Base-by-base conservation (phyloP, 2,888 invertebrate species). In the Cinara cedri region DNA sequence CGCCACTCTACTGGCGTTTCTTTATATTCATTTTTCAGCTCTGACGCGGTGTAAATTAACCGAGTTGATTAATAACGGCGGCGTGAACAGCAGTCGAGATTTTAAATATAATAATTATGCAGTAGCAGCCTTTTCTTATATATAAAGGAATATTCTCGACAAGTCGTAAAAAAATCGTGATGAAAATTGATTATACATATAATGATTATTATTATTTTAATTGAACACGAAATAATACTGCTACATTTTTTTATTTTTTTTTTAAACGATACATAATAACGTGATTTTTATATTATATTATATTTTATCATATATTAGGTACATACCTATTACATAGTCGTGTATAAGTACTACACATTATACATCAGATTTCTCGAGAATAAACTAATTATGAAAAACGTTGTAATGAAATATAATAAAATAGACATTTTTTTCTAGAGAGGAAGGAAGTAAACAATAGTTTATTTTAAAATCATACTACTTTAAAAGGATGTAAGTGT, bases 111-210 rank as follows among this genome's bases (percentile, higher is more conserved):
- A 24, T 57, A 46, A 24, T 24, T n/a, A n/a, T 6, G 34, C 34
- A 6, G 34, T 34, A 24, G 42, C 24, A 13, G 57, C 24, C 57
- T 57, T 34, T 6, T 34, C 34, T n/a, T n/a, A n/a, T n/a, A n/a
- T n/a, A 34, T 55, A 71, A 71, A 71, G 44, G 72, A 57, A 72
- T 34, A 34, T 72, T 57, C 44, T 72, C 24, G 57, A 16, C 46
- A 21, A 57, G 46, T 60, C 24, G 46, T 46, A 72, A 57, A n/a
- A n/a, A n/a, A 60, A 57, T 6, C 24, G 21, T 71, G 72, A 72
- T 72, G 72, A 72, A 72, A 72, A 72, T 72, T 57, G 57, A 72
- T 72, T 72, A 72, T 44, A 16, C 8, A 57, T 57, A 34, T 34
- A 4, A 34, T 34, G 44, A 72, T 72, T 72, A 34, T 34, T 34